Evolutionary conservation across 2,888 invertebrate species (phyloP).

Genomic region (Xanthorhoe spadicearia): DNA sequence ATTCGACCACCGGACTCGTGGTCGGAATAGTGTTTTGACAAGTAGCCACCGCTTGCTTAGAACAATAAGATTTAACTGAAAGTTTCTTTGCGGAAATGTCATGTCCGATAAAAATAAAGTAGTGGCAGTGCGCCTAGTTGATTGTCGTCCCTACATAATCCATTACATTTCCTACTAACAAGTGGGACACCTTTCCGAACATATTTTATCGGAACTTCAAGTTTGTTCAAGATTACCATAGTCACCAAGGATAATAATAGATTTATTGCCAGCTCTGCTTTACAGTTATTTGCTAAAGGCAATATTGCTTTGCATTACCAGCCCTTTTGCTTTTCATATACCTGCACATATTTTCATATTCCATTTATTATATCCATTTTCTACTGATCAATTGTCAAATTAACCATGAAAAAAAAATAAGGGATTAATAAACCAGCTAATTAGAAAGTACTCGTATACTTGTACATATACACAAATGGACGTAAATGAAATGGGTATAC

Average conservation of each 20-base stretch:
- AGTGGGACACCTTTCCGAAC: slow-evolving; percentile 53
- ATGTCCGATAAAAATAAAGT: slow-evolving; percentile 7
- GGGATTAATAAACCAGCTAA: too few relatives aligned
- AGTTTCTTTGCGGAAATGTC: slow-evolving; percentile 19
- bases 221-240: slow-evolving; percentile 36
- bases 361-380: not conserved
- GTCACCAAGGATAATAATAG: slow-evolving; percentile 32
- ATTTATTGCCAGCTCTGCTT: slow-evolving; percentile 32
- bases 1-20: too few relatives aligned
- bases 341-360: slow-evolving; percentile 9
- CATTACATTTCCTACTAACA: slow-evolving; percentile 46
- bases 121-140: slow-evolving; percentile 17
- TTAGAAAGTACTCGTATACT: too few relatives aligned
- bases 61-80: too few relatives aligned
- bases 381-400: not conserved
- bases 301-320: slow-evolving; percentile 19
- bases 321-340: slow-evolving; percentile 15
- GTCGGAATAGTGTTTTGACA: too few relatives aligned
- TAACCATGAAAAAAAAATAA: too few relatives aligned
- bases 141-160: slow-evolving; percentile 43
- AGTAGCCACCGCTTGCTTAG: too few relatives aligned
- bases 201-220: slow-evolving; percentile 45
- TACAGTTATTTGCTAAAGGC: slow-evolving; percentile 32
- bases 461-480: too few relatives aligned
- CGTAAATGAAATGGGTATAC: too few relatives aligned